Conservation (phyloP, 2,113 vertebrate genomes). For the Lepus timidus region DNA sequence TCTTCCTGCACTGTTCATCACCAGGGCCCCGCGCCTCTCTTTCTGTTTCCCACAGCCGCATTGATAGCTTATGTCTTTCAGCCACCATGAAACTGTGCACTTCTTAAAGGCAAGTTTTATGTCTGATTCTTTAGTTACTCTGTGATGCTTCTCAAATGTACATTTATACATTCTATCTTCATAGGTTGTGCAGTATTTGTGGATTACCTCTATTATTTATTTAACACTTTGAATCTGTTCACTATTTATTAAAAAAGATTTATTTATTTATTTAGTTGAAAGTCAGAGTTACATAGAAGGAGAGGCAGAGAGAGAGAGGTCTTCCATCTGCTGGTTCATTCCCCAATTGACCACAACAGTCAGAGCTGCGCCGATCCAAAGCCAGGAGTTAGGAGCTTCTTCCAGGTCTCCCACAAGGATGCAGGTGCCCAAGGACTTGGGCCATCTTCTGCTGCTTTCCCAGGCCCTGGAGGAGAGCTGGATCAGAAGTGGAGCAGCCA, state of each 20-base stretch:
- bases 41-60: neutral
- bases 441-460: too few relatives aligned
- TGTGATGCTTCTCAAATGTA: neutral
- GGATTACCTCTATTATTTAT: neutral
- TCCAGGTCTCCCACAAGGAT: too few relatives aligned
- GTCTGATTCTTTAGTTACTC: neutral
- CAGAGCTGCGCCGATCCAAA: too few relatives aligned
- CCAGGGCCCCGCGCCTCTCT: neutral
- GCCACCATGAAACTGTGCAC: neutral
- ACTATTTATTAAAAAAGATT: neutral
- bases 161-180: neutral
- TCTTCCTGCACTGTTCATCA: neutral
- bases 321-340: too few relatives aligned
- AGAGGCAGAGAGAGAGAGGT: too few relatives aligned
- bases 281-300: too few relatives aligned
- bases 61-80: neutral
- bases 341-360: too few relatives aligned
- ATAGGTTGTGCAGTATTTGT: neutral
- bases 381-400: too few relatives aligned
- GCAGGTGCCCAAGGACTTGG: too few relatives aligned
- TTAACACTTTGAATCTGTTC: neutral
- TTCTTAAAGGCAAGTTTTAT: conserved; percentile 4
- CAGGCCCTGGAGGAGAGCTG: too few relatives aligned
- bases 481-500: too few relatives aligned
- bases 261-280: too few relatives aligned